phyloP scores from a whole-genome alignment of 2,888 invertebrate genomes.

The Agriotes lineatus region DNA sequence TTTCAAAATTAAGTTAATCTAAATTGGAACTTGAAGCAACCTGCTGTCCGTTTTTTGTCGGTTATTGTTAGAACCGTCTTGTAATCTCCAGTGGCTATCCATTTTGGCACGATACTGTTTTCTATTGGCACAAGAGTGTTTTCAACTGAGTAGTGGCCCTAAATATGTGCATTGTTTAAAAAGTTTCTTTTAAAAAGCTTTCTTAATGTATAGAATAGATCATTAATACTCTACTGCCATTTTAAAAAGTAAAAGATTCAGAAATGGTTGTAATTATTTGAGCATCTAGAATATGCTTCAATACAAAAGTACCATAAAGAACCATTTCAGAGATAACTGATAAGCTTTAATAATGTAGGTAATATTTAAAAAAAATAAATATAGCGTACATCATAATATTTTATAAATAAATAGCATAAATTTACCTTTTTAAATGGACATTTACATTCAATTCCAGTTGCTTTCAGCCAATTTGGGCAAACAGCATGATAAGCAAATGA shows the following conservation, averaged over 20 bases:
- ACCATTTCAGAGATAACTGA: no score
- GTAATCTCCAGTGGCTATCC: conserved; percentile 27
- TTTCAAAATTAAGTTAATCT: conserved; percentile 3
- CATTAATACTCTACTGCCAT: no score
- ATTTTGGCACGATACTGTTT: conserved; percentile 22
- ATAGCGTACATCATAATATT: not conserved
- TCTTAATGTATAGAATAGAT: no score
- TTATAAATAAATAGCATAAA: not conserved
- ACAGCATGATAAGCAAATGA: conserved; percentile 13
- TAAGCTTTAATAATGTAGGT: no score
- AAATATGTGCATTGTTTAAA: not conserved
- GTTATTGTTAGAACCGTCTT: conserved; percentile 2
- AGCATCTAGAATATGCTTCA: no score
- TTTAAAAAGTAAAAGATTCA: no score
- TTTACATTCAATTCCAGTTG: conserved; percentile 22
- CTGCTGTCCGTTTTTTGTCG: conserved; percentile 14
- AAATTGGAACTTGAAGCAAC: conserved; percentile 30
- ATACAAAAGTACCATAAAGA: no score
- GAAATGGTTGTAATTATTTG: no score
- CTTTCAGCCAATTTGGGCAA: conserved; percentile 27
- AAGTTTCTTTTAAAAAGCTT: no score
- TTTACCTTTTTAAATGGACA: conserved; percentile 29
- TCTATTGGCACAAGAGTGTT: conserved; percentile 9
- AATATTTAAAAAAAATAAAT: not conserved
- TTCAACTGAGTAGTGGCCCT: conserved; percentile 1